Evolutionary conservation across 2,888 invertebrate species (phyloP), one percentile per base, ranked within the genome.

Genomic region (Noctua pronuba): DNA sequence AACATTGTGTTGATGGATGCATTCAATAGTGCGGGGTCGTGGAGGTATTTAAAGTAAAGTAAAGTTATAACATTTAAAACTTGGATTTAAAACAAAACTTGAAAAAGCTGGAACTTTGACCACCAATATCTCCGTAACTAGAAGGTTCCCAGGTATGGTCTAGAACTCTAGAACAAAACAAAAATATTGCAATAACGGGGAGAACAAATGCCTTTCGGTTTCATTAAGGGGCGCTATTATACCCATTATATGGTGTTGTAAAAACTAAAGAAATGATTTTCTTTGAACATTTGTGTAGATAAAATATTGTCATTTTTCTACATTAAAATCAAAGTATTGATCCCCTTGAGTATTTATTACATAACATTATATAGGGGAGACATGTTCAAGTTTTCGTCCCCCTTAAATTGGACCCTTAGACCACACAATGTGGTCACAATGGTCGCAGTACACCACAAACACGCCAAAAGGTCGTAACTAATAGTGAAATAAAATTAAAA

Each of bases 391-490:
- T 62, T 72, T 68, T n/a, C 64, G 38, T 35, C 35, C 16, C 24
- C n/a, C 2, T 38, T 44, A 38, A 31, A 35, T 73, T 46, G 7
- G 16, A 55, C 52, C 64, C 55, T 46, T 31, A 35, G 13, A 52
- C 18, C 65, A 49, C n/a, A 49, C 38, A 66, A 11, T 64, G 79
- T 68, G 73, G 73, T 44, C 28, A 31, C 31, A 16, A 38, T 31
- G 35, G 72, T 52, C n/a, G n/a, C n/a, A 13, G 16, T n/a, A 16
- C 1, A 64, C 82, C 74, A 79, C 79, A 69, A 44, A 31, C 60
- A 64, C 44, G 68, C 44, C n/a, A 60, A 71, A 71, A 68, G 64
- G 65, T 60, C 38, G n/a, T 21, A 24, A 35, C n/a, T 49, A 38
- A 60, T 28, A 16, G 10, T 24, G 49, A 68, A 76, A 69, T 31